Base-by-base conservation (phyloP, 1,140 invertebrate species). In the Papilio polyxenes region DNA sequence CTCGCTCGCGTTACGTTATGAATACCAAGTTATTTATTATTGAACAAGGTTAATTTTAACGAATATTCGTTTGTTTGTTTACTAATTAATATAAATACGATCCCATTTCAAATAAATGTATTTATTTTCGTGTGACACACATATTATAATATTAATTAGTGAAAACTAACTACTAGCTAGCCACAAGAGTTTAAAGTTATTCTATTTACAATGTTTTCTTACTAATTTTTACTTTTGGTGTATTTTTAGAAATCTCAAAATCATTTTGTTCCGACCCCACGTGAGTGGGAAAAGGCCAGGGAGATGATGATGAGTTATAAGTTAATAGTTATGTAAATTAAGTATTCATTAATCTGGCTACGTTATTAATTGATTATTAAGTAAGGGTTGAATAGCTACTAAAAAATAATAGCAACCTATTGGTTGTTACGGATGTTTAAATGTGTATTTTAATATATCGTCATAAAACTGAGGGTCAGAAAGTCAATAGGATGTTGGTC, bases 51-150 rank as follows among this genome's bases (percentile, higher is more conserved):
- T 65, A 65, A 65, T 65, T 31, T 9, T 65, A 65, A 65, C 56
- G 56, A 59, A 59, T n/a, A 59, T n/a, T n/a, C 62, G 62, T 65
- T 65, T 31, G 23, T 65, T 65, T 65, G 62, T 65, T 65, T 37
- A 31, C 4, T 31, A 65, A 65, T 65, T 65, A 59, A 3, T 59
- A 20, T n/a, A 59, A n/a, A 17, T 59, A 8, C n/a, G 17, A 20
- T 9, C 2, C 6, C 7, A 10, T 59, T 31, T 65, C 0, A 65
- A 31, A 31, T 65, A 31, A 65, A 65, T 65, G 3, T 20, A 65
- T 31, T 65, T 31, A 31, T 3, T 65, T 5, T 31, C 0, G 10
- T 65, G 3, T 31, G 2, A 59, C 7, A 20, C 20, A n/a, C 5
- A 20, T 8, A 59, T 59, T 6, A 6, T 44, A 44, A 44, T 3